phyloP scores from a whole-genome alignment of 1,140 invertebrate species.

The Lasaia peninsularis region DNA sequence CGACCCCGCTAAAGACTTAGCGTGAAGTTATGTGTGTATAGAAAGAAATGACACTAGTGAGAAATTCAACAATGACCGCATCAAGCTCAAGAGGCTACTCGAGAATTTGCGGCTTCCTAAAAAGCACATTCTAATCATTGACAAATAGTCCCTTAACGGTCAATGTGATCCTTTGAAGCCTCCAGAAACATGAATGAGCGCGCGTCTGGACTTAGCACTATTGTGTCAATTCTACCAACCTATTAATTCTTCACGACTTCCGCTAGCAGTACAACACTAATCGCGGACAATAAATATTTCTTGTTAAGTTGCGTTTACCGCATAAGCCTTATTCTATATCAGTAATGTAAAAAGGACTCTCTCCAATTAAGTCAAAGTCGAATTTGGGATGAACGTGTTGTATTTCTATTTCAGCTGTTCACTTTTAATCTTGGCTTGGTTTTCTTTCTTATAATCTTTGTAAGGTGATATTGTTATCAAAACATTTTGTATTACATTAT shows the following conservation, averaged over 20 bases:
- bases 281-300: slow-evolving; percentile 39
- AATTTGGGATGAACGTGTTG: not conserved
- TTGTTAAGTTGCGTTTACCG: slow-evolving; percentile 25
- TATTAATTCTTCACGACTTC: slow-evolving; percentile 29
- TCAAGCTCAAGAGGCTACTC: slow-evolving; percentile 7
- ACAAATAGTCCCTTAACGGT: slow-evolving; percentile 13
- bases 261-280: slow-evolving; percentile 38
- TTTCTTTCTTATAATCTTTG: not conserved
- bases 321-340: slow-evolving; percentile 26
- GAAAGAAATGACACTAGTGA: not conserved
- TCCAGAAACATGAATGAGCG: slow-evolving; percentile 23
- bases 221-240: slow-evolving; percentile 28
- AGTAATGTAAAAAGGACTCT: not conserved
- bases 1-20: too few species aligned
- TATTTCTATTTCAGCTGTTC: slow-evolving; percentile 9
- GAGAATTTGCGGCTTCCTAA: slow-evolving; percentile 17
- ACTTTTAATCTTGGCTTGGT: slow-evolving; percentile 3
- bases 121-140: slow-evolving; percentile 21
- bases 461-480: slow-evolving; percentile 6
- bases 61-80: slow-evolving; percentile 3
- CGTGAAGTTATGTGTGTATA: too few species aligned
- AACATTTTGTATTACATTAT: not conserved
- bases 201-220: slow-evolving; percentile 39
- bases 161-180: slow-evolving; percentile 9
- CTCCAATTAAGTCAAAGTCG: not conserved